phyloP scores from a whole-genome alignment of 2,888 invertebrate species.

The Apoda limacodes region DNA sequence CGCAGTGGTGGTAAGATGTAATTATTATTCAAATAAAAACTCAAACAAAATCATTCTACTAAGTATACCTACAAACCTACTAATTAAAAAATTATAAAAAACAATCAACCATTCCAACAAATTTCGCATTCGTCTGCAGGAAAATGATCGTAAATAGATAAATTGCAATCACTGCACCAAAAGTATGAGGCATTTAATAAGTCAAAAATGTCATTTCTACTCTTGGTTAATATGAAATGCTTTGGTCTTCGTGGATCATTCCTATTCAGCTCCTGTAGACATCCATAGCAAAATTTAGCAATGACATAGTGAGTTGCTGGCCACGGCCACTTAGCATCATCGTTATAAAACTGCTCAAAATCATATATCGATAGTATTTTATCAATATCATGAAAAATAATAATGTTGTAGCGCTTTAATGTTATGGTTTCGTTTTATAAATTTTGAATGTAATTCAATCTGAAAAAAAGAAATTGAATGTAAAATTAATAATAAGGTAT shows the following conservation, averaged over 20 bases:
- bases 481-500: no score
- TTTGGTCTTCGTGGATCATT: conserved; percentile 9
- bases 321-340: conserved; percentile 13
- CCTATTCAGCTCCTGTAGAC: conserved; percentile 9
- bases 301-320: conserved; percentile 11
- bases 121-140: conserved; percentile 7
- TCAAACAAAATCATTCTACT: no score
- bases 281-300: conserved; percentile 11
- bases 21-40: no score
- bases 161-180: conserved; percentile 12
- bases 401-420: conserved; percentile 9
- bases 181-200: conserved; percentile 7
- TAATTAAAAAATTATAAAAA: no score
- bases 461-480: no score
- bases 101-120: no score
- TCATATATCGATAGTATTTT: conserved; percentile 11
- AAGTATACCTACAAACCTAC: no score
- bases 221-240: conserved; percentile 10
- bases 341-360: conserved; percentile 9
- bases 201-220: conserved; percentile 10
- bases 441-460: no score
- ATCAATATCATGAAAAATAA: conserved; percentile 13
- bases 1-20: no score
- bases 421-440: no score
- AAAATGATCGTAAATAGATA: conserved; percentile 11